These are phyloP conservation scores for Myocastor coypus DNA, from an alignment of 2,113 vertebrate species.

Conservation along the genomic window DNA sequence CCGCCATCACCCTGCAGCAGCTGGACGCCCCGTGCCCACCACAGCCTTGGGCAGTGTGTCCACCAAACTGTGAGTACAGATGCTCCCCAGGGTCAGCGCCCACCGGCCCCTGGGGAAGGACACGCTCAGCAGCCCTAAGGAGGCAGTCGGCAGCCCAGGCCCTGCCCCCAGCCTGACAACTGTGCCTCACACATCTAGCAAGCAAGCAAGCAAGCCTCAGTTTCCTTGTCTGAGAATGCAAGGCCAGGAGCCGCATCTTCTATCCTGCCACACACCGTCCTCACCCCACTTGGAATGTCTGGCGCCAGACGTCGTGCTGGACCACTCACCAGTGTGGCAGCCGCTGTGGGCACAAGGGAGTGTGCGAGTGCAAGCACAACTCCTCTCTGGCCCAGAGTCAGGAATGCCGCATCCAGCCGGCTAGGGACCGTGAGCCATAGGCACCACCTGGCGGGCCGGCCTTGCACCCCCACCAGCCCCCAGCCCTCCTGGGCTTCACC, in stretches of 20 bases:
- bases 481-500: not conserved
- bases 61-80: no score
- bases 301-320: no score
- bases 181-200: no score
- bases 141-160: not conserved
- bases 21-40: not conserved
- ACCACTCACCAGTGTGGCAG: no score
- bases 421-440: not conserved
- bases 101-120: not conserved
- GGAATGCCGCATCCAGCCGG: fast-evolving
- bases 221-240: not conserved
- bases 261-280: not conserved
- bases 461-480: not conserved
- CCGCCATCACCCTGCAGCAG: not conserved
- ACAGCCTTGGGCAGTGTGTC: not conserved
- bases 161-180: not conserved
- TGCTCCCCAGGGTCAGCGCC: not conserved
- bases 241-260: fast-evolving
- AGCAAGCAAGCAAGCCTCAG: not conserved
- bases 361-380: not conserved
- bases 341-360: not conserved
- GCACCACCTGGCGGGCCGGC: not conserved
- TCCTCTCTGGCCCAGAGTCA: not conserved
- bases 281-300: not conserved
- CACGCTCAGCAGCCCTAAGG: not conserved